Conservation (phyloP, 2,888 invertebrate genomes). For the Nymphalis polychloros region DNA sequence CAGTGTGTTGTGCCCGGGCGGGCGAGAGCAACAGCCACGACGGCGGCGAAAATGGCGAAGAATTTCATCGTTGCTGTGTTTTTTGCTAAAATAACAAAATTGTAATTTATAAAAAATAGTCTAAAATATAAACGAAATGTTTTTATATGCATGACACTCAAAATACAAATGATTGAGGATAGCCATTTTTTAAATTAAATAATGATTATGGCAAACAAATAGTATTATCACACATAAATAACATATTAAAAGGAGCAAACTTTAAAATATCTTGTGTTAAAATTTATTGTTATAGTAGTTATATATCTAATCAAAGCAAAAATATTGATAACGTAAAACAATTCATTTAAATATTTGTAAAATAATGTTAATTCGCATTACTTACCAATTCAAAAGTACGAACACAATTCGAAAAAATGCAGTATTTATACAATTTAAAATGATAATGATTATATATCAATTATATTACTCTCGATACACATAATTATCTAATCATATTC, state of each 20-base stretch:
- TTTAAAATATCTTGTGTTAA: too few relatives aligned
- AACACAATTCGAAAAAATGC: neutral
- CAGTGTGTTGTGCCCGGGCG: slow-evolving; percentile 8
- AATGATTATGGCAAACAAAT: too few relatives aligned
- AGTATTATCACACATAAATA: too few relatives aligned
- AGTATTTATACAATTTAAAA: slow-evolving; percentile 13
- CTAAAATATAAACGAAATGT: neutral
- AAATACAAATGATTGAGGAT: too few relatives aligned
- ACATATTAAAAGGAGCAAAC: too few relatives aligned
- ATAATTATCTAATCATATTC: neutral
- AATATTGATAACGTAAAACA: too few relatives aligned
- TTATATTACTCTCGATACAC: neutral
- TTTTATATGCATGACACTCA: neutral
- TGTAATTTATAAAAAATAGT: neutral
- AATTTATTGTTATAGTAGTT: too few relatives aligned
- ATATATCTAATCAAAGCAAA: too few relatives aligned
- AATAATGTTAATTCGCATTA: neutral
- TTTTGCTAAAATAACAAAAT: slow-evolving; percentile 20
- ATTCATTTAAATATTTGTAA: too few relatives aligned
- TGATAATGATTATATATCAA: slow-evolving; percentile 9
- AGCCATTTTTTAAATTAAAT: too few relatives aligned
- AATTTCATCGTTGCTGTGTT: slow-evolving; percentile 57
- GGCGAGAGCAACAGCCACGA: slow-evolving; percentile 48
- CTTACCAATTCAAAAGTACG: slow-evolving; percentile 31
- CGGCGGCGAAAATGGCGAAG: slow-evolving; percentile 58